Evolutionary conservation across 2,797 vertebrate species (phyloP).

Genomic region (Helicolenus hilgendorfi): DNA sequence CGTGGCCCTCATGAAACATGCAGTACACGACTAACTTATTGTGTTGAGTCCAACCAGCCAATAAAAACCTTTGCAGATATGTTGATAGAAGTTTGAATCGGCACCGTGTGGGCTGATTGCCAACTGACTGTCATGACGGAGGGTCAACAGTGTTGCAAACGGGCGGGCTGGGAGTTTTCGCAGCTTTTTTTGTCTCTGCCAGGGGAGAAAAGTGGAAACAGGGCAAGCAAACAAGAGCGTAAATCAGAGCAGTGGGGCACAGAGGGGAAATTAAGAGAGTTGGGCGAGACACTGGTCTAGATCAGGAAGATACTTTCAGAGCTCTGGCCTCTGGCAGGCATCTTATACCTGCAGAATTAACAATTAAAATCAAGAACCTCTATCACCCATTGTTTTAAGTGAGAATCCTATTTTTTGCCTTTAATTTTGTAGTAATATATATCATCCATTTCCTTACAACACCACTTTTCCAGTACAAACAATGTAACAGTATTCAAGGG

Average conservation of each 20-base stretch:
- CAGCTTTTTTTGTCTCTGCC: conserved; percentile 25
- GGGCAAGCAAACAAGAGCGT: conserved; percentile 48
- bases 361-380: background rate
- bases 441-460: background rate
- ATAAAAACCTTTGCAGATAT: conserved; percentile 27
- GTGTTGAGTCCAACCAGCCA: background rate
- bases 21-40: background rate
- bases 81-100: conserved; percentile 31
- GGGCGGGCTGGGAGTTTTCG: conserved; percentile 7
- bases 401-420: background rate
- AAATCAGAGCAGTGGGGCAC: conserved; percentile 69
- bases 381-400: background rate
- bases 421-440: background rate
- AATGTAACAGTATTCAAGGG: background rate
- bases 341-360: background rate
- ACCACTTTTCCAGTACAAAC: background rate
- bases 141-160: conserved; percentile 6
- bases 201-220: conserved; percentile 57
- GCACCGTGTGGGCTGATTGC: background rate
- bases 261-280: conserved; percentile 38
- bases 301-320: conserved; percentile 19
- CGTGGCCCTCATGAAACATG: conserved; percentile 25
- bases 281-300: conserved; percentile 18
- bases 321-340: background rate
- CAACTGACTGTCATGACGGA: background rate